A percentile compares a stretch with the other conserved stretches of the same genome.
Evolutionary conservation across 2,113 vertebrate species (phyloP).

Genomic region (Acanthochromis polyacanthus): DNA sequence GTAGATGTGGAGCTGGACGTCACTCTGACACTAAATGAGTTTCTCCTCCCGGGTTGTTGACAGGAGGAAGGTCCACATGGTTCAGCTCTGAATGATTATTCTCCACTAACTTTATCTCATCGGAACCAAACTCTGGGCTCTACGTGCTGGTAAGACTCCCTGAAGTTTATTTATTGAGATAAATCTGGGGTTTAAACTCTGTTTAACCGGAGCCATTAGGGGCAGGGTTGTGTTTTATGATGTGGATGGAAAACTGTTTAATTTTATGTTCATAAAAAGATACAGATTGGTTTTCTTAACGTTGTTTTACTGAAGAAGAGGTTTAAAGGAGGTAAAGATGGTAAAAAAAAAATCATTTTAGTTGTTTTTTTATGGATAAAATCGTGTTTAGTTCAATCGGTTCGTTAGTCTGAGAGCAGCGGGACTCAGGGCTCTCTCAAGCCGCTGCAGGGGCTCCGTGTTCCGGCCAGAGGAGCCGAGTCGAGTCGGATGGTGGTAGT

Average conservation of each 20-base stretch:
- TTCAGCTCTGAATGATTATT: constrained; percentile 19
- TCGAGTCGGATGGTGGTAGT: constrained; percentile 22
- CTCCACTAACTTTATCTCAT: background rate
- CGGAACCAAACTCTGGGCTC: background rate
- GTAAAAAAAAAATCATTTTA: background rate
- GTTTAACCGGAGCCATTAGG: too few relatives aligned
- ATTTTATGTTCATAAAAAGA: background rate
- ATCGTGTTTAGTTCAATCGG: rapidly evolving
- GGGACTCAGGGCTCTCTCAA: background rate
- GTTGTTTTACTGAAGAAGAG: background rate
- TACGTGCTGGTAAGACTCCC: constrained; percentile 28
- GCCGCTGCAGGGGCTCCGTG: background rate
- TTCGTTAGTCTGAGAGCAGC: background rate
- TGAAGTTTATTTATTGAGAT: too few relatives aligned
- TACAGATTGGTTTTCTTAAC: background rate
- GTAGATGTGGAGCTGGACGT: constrained; percentile 67
- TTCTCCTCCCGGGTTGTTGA: constrained; percentile 65
- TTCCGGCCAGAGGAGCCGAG: constrained; percentile 4
- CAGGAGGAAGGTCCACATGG: constrained; percentile 73
- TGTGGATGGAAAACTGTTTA: too few relatives aligned
- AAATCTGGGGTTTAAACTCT: too few relatives aligned
- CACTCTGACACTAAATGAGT: constrained; percentile 63
- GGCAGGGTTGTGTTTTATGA: too few relatives aligned
- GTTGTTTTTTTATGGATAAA: background rate
- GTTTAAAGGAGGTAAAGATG: background rate